Conservation (phyloP, 2,888 invertebrate genomes). For the Melinopterus prodromus region DNA sequence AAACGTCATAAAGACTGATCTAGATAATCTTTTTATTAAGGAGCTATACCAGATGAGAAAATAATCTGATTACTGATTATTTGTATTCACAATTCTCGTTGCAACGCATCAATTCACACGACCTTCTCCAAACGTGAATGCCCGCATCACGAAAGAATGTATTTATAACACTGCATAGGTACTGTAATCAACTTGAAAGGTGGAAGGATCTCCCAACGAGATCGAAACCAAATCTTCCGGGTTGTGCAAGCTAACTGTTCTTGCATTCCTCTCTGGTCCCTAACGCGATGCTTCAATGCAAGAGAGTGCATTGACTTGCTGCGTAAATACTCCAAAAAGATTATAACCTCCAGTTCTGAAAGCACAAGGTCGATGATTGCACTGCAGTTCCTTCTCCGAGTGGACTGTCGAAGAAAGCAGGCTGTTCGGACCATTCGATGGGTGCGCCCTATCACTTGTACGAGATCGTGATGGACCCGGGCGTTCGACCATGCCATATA, state of each 20-base stretch:
- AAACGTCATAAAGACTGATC: too few species aligned
- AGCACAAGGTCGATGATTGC: constrained; percentile 15
- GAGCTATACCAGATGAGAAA: too few species aligned
- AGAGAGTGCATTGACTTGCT: constrained; percentile 15
- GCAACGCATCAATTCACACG: too few species aligned
- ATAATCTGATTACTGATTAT: too few species aligned
- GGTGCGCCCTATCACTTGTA: background rate
- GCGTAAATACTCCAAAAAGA: constrained; percentile 7
- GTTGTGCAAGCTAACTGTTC: constrained; percentile 5
- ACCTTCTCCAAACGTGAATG: too few species aligned
- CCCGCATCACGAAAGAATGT: too few species aligned
- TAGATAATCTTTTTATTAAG: too few species aligned
- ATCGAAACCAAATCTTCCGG: background rate
- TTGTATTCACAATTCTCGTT: too few species aligned
- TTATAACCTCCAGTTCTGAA: constrained; percentile 7
- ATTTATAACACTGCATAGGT: too few species aligned
- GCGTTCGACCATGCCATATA: background rate
- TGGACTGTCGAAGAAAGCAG: constrained; percentile 18
- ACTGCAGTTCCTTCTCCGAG: background rate
- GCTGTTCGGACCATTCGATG: constrained; percentile 9
- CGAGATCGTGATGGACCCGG: constrained; percentile 6
- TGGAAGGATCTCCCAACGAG: background rate
- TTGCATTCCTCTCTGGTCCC: constrained; percentile 8
- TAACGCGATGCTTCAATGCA: background rate
- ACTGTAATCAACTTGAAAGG: too few species aligned